Percentiles rank a stretch among this genome's conserved stretches.
Evolutionary conservation across 2,113 vertebrate species (phyloP).

Genomic region (Apistogramma diplotaenia): DNA sequence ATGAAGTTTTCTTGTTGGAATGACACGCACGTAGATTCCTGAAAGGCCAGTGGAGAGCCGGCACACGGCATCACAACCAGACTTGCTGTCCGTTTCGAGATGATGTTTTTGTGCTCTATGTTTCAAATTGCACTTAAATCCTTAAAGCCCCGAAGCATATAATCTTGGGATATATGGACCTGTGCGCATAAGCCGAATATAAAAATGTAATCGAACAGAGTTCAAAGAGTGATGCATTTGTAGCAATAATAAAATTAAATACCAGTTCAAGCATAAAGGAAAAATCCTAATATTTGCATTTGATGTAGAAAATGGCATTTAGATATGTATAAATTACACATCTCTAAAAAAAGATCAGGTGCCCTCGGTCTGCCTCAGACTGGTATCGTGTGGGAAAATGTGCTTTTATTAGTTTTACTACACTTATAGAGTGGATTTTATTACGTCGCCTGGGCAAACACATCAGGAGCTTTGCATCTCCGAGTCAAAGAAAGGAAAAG

Average conservation of each 20-base stretch:
- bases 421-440: constrained; percentile 18
- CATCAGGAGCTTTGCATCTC: constrained; percentile 29
- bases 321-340: background rate
- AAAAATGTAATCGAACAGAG: background rate
- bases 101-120: constrained; percentile 21
- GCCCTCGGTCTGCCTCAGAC: background rate
- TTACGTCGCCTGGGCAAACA: constrained; percentile 56
- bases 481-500: constrained; percentile 46
- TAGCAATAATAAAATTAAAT: background rate
- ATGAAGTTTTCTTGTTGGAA: constrained; percentile 71
- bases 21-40: constrained; percentile 69
- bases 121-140: background rate
- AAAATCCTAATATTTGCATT: background rate
- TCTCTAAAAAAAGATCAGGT: constrained; percentile 8
- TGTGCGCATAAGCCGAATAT: background rate
- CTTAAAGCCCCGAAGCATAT: background rate
- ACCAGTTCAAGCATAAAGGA: background rate
- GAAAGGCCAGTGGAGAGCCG: constrained; percentile 65
- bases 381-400: constrained; percentile 14
- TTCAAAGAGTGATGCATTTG: background rate
- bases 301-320: background rate
- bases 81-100: constrained; percentile 66
- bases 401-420: constrained; percentile 49
- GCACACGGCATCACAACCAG: constrained; percentile 52
- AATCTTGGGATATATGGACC: background rate